Evolutionary conservation across 2,113 vertebrate species (phyloP).

Genomic region (Pontoporia blainvillei): DNA sequence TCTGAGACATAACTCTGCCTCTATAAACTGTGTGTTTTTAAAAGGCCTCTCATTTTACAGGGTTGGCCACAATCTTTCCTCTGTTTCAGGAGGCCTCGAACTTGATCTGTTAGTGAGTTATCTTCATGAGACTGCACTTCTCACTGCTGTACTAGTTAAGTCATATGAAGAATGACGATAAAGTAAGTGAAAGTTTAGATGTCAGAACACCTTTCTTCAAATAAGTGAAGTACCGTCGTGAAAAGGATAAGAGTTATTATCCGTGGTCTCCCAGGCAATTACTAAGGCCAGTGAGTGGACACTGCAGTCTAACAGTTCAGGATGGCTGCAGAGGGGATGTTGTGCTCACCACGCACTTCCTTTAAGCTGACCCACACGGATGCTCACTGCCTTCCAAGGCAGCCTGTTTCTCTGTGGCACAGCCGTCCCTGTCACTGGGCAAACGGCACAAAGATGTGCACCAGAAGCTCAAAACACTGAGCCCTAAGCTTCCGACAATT

Average conservation of each 20-base stretch:
- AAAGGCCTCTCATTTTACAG: fast-evolving
- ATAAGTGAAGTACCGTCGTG: not conserved
- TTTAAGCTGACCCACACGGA: not conserved
- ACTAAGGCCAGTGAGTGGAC: not conserved
- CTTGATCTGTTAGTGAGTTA: not conserved
- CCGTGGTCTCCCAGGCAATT: not conserved
- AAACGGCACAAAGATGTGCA: not conserved
- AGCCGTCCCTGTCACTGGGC: not conserved
- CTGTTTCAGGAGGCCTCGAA: not conserved
- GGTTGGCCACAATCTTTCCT: not conserved
- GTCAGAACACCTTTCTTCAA: not conserved
- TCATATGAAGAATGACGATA: not conserved
- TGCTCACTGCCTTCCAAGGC: not conserved
- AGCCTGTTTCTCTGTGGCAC: not conserved
- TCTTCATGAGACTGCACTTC: not conserved
- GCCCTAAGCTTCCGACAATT: not conserved
- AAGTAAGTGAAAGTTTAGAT: not conserved
- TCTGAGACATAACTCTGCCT: not conserved
- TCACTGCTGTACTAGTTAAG: not conserved
- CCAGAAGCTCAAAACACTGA: not conserved
- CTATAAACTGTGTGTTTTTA: fast-evolving
- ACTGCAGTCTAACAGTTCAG: fast-evolving
- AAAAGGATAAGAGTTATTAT: fast-evolving
- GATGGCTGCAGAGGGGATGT: fast-evolving
- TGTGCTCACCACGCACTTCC: fast-evolving